Percentiles rank a stretch among this genome's conserved stretches.
Evolutionary conservation across 2,888 invertebrate species (phyloP).

Genomic region (Strigamia transsilvanica): DNA sequence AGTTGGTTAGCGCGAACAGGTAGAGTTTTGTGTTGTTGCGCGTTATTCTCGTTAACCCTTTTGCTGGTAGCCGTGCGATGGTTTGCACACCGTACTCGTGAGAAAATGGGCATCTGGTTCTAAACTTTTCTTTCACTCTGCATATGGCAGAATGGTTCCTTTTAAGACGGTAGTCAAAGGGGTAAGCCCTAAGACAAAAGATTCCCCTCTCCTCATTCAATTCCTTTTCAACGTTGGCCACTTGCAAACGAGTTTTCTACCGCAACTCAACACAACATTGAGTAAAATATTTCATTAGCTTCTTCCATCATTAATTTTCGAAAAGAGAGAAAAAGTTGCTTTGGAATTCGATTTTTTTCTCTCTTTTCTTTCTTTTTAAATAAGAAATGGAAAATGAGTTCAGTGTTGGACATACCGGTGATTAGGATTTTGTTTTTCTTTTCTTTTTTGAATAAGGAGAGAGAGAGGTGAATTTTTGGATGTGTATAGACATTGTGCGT

Average conservation of each 20-base stretch:
- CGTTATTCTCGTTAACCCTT: not conserved
- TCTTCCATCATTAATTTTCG: not conserved
- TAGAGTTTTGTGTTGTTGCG: not conserved
- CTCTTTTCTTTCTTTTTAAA: too few relatives aligned
- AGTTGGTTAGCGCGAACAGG: not conserved
- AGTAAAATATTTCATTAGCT: constrained; percentile 20
- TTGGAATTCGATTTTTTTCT: too few relatives aligned
- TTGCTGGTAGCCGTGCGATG: not conserved
- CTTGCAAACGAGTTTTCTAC: constrained; percentile 24
- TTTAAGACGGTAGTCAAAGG: constrained; percentile 34
- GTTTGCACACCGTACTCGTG: constrained; percentile 34
- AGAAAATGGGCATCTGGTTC: constrained; percentile 24
- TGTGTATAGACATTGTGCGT: not conserved
- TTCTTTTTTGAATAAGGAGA: not conserved
- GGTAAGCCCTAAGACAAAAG: constrained; percentile 34
- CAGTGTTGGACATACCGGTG: too few relatives aligned
- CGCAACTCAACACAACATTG: not conserved
- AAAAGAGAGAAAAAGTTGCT: too few relatives aligned
- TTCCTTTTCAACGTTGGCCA: not conserved
- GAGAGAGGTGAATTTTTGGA: not conserved
- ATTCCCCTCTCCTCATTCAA: constrained; percentile 20
- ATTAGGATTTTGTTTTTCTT: not conserved
- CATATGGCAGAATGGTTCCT: constrained; percentile 38
- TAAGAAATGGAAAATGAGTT: too few relatives aligned
- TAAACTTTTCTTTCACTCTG: constrained; percentile 18